These are phyloP conservation scores for Atrina japonica DNA, from an alignment of 2,888 invertebrate species.

Conservation along the genomic window DNA sequence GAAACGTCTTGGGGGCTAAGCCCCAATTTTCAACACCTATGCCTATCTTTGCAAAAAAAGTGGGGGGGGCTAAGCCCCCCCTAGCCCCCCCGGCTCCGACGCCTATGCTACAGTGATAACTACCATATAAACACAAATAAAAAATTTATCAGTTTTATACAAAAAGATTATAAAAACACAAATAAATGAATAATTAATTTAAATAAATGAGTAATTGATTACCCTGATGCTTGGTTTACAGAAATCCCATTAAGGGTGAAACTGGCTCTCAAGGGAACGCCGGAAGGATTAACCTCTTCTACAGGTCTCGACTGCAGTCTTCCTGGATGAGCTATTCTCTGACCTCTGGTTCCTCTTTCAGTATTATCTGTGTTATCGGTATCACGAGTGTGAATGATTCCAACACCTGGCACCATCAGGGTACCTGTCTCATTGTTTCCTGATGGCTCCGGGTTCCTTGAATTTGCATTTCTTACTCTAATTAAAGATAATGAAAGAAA, in stretches of 20 bases:
- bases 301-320: slow-evolving; percentile 31
- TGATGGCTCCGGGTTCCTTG: slow-evolving; percentile 14
- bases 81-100: too few relatives aligned
- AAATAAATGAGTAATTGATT: too few relatives aligned
- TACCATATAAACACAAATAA: too few relatives aligned
- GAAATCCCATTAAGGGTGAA: slow-evolving; percentile 54
- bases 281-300: neutral
- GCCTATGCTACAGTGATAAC: too few relatives aligned
- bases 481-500: neutral
- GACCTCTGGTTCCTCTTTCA: neutral
- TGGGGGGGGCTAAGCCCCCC: too few relatives aligned
- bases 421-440: slow-evolving; percentile 14
- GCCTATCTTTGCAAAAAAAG: too few relatives aligned
- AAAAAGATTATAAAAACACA: too few relatives aligned
- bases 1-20: too few relatives aligned
- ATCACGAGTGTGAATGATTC: slow-evolving; percentile 43
- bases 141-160: too few relatives aligned
- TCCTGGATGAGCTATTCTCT: slow-evolving; percentile 19
- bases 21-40: too few relatives aligned
- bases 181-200: too few relatives aligned
- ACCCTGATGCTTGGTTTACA: slow-evolving; percentile 20
- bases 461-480: neutral
- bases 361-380: slow-evolving; percentile 30
- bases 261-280: slow-evolving; percentile 44
- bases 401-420: slow-evolving; percentile 63